Evolutionary conservation across 2,888 invertebrate genomes (phyloP).

Genomic region (Lasioglossum lativentre): DNA sequence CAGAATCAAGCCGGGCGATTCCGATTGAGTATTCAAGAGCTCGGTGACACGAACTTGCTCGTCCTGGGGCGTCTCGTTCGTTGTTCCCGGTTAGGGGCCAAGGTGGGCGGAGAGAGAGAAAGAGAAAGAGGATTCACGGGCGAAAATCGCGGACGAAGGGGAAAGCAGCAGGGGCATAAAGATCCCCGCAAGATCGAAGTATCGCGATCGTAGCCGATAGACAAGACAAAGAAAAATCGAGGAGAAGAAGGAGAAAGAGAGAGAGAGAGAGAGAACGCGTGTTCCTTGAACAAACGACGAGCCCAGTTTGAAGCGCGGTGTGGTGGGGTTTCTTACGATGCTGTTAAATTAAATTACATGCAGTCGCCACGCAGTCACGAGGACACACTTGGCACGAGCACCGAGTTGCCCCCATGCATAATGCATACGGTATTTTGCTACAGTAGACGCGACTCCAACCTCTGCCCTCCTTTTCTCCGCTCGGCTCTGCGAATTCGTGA

Average conservation of each 20-base stretch:
- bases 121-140: not conserved
- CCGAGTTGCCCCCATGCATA: slow-evolving; percentile 78
- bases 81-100: not conserved
- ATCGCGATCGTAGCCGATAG: slow-evolving; percentile 18
- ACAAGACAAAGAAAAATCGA: too few species aligned
- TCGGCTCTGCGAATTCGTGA: slow-evolving; percentile 59
- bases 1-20: slow-evolving; percentile 2
- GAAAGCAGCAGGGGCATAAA: not conserved
- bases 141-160: not conserved
- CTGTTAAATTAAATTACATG: slow-evolving; percentile 83
- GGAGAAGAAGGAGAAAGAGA: not conserved
- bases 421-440: slow-evolving; percentile 82
- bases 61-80: not conserved
- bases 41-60: not conserved
- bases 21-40: slow-evolving; percentile 23
- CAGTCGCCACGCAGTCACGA: slow-evolving; percentile 80
- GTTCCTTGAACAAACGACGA: slow-evolving; percentile 56
- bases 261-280: slow-evolving; percentile 9
- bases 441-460: slow-evolving; percentile 67
- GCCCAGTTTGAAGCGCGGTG: slow-evolving; percentile 37
- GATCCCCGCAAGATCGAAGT: slow-evolving; percentile 20
- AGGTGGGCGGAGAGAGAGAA: not conserved
- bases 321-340: slow-evolving; percentile 77
- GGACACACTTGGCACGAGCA: slow-evolving; percentile 82
- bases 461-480: slow-evolving; percentile 34